phyloP scores from a whole-genome alignment of 2,888 invertebrate species.

The Chloroclystis v-ata region DNA sequence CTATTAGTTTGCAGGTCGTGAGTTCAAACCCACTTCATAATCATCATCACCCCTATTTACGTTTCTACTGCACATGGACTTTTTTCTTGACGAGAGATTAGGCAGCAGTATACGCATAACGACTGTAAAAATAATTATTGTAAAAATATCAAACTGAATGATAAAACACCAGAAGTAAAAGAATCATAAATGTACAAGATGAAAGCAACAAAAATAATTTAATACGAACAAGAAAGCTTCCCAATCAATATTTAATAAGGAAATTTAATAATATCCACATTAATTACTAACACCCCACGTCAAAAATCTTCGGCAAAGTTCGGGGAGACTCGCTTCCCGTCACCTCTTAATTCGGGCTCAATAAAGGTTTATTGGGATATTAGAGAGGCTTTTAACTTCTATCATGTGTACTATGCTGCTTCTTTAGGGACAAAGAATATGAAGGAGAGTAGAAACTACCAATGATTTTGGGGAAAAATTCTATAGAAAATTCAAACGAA shows the following conservation, averaged over 20 bases:
- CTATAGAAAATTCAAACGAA: no score
- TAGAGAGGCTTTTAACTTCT: conserved; percentile 50
- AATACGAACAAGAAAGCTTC: conserved; percentile 6
- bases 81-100: no score
- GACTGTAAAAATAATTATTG: no score
- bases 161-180: no score
- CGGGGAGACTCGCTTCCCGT: conserved; percentile 41
- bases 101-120: no score
- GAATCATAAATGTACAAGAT: background rate
- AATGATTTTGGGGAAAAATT: conserved; percentile 3
- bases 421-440: conserved; percentile 31
- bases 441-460: conserved; percentile 10
- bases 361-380: conserved; percentile 55
- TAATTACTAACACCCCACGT: conserved; percentile 37
- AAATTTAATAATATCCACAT: conserved; percentile 35
- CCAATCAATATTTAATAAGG: conserved; percentile 20
- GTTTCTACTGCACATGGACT: no score
- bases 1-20: no score
- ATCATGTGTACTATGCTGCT: conserved; percentile 49
- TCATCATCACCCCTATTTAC: no score
- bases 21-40: no score
- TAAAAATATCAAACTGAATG: no score
- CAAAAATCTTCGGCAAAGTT: conserved; percentile 37
- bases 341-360: conserved; percentile 48
- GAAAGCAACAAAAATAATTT: background rate